Base-by-base conservation (phyloP, 2,113 vertebrate genomes). In the Machaerirhynchus nigripectus region DNA sequence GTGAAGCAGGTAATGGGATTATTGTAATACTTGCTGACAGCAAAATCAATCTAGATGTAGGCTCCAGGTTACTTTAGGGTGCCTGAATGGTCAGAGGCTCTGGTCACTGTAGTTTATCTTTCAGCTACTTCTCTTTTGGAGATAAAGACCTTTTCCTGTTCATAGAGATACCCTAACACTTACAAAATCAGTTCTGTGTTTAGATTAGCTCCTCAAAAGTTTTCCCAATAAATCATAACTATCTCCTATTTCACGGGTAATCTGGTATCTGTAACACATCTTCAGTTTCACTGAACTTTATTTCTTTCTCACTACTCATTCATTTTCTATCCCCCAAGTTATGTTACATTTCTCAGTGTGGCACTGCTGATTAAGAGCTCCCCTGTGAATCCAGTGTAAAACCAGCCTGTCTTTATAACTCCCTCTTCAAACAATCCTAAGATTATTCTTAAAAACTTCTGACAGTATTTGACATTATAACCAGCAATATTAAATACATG, bases 81-180 rank as follows among this genome's bases (percentile, higher is more conserved):
- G 18, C 10, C 40, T 87, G 27, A 78, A 79, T 10, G 3, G 12
- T 20, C 65, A 75, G 35, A 82, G 12, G 4, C 7, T 56, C 15
- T 37, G 13, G 21, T 75, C 39, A 35, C 8, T 35, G 6, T 55
- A 50, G 21, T 57, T 92, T 63, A n/a, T 70, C 26, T 85, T 93
- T 69, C 28, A 57, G 11, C 12, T 63, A 15, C 11, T 40, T 91
- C 35, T 44, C 9, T 85, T 84, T 27, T 9, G 55, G 35, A 85
- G 20, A 40, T 21, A 37, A 81, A 85, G 28, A 10, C 4, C 9
- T 61, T 82, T 84, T 78, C 59, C 17, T 59, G 9, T 52, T 75
- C 1, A 1, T 33, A 79, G 21, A 67, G 7, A 10, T n/a, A 74
- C 2, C 1, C 15, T 50, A 68, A 59, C 4, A 8, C 30, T 42